A percentile compares a stretch with the other conserved stretches of the same genome.
Conservation (phyloP, 2,113 vertebrate species). For the Fregetta grallaria region DNA sequence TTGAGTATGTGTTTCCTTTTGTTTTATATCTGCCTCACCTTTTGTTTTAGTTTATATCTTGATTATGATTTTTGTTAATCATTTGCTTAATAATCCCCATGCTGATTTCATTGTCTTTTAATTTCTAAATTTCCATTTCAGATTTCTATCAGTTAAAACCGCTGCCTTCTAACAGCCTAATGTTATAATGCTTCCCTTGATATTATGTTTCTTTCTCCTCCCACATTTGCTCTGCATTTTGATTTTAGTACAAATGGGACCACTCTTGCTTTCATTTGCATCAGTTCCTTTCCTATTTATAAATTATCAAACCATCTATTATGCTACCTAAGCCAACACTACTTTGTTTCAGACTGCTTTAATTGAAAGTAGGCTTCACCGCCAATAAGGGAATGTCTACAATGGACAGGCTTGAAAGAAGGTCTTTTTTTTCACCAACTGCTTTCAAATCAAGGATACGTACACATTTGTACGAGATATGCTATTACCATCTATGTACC, state of each 20-base stretch:
- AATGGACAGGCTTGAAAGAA: not conserved
- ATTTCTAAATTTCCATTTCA: not conserved
- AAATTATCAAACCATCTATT: not conserved
- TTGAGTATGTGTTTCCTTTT: not conserved
- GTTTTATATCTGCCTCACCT: not conserved
- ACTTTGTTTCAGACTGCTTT: conserved; percentile 13
- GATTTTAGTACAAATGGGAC: not conserved
- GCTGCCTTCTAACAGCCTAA: not conserved
- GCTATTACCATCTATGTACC: too few relatives aligned
- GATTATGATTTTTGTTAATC: not conserved
- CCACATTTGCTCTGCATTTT: not conserved
- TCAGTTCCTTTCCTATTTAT: conserved; percentile 12
- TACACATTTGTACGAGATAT: not conserved
- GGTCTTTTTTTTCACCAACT: not conserved
- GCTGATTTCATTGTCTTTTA: not conserved
- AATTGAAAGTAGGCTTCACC: not conserved
- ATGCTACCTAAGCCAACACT: not conserved
- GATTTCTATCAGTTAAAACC: not conserved
- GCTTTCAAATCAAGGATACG: not conserved
- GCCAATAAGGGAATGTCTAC: not conserved
- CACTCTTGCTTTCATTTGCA: not conserved
- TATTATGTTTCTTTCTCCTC: not conserved
- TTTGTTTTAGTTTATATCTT: not conserved
- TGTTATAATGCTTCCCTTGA: not conserved
- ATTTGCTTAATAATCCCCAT: not conserved